A percentile compares a stretch with the other conserved stretches of the same genome.
phyloP scores from a whole-genome alignment of 1,140 invertebrate species.

The Chlorops oryzae region DNA sequence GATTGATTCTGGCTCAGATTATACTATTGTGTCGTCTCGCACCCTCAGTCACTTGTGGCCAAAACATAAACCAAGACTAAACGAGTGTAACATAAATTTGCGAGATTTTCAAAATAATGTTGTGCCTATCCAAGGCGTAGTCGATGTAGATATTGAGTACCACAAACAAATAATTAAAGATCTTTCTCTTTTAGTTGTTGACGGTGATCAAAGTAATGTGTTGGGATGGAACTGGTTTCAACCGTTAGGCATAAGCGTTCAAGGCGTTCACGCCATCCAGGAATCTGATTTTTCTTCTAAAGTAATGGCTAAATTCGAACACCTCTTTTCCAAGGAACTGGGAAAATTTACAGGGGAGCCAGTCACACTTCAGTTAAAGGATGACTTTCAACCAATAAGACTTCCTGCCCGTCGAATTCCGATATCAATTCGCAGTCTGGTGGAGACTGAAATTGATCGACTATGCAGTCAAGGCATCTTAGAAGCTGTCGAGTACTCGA shows the following conservation, averaged over 20 bases:
- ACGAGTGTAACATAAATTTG: neutral
- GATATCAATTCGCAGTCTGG: neutral
- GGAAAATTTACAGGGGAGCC: too few species aligned
- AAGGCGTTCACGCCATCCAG: too few species aligned
- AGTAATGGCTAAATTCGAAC: too few species aligned
- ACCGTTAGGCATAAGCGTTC: too few species aligned
- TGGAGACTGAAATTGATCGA: constrained; percentile 15
- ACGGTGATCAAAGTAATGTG: constrained; percentile 11
- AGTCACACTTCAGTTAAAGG: too few species aligned
- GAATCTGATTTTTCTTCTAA: too few species aligned
- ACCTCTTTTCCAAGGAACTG: too few species aligned
- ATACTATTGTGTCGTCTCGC: neutral
- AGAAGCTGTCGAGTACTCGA: constrained; percentile 48
- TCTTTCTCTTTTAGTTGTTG: too few species aligned
- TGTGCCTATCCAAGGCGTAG: neutral
- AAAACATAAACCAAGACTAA: neutral
- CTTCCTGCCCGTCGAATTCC: too few species aligned
- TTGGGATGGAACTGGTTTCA: too few species aligned
- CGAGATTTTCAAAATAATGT: constrained; percentile 1
- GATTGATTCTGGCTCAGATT: constrained; percentile 1
- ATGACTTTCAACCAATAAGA: too few species aligned
- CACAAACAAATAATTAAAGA: too few species aligned
- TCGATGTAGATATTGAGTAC: neutral
- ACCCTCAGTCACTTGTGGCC: neutral
- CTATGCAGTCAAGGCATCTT: constrained; percentile 36